These are phyloP conservation scores for Catostylus mosaicus DNA, from an alignment of 30 jellyfish, hydroid and myxozoan species.

Conservation along the genomic window DNA sequence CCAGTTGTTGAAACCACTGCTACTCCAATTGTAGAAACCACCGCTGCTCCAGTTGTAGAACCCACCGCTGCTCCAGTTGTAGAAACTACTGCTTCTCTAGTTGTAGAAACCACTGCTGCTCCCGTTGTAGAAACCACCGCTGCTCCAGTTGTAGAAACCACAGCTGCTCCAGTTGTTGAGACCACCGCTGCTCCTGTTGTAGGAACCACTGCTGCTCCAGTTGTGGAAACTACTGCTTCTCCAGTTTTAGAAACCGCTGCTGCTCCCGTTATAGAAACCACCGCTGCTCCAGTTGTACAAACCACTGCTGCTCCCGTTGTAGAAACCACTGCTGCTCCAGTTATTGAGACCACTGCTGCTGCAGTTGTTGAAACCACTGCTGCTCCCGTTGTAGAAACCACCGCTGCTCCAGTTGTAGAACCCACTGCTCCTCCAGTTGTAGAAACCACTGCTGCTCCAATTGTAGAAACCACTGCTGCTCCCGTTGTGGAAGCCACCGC, in stretches of 20 bases:
- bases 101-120: slow-evolving; percentile 3
- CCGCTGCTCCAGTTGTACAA: slow-evolving; percentile 3
- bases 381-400: not conserved
- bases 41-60: not conserved
- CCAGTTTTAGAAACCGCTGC: slow-evolving; percentile 10
- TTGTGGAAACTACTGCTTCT: slow-evolving; percentile 5
- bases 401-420: slow-evolving; percentile 11
- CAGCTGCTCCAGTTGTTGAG: slow-evolving; percentile 2
- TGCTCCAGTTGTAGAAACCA: slow-evolving; percentile 9
- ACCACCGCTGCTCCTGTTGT: slow-evolving; percentile 19
- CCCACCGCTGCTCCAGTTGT: slow-evolving; percentile 5
- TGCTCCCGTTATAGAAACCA: not conserved
- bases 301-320: slow-evolving; percentile 17
- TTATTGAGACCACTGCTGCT: slow-evolving; percentile 5
- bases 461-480: slow-evolving; percentile 26
- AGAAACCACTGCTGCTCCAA: slow-evolving; percentile 47
- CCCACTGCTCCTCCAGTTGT: slow-evolving; percentile 7
- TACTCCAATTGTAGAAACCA: not conserved
- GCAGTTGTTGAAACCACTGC: slow-evolving; percentile 11
- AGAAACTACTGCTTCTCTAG: slow-evolving; percentile 8
- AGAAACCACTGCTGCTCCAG: slow-evolving; percentile 23
- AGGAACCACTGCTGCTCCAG: not conserved
- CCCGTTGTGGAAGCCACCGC: not conserved
- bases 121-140: slow-evolving; percentile 3
- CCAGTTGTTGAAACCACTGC: slow-evolving; percentile 25